Base-by-base conservation (phyloP, 2,797 vertebrate species). In the Crossoptilon crossoptilon region DNA sequence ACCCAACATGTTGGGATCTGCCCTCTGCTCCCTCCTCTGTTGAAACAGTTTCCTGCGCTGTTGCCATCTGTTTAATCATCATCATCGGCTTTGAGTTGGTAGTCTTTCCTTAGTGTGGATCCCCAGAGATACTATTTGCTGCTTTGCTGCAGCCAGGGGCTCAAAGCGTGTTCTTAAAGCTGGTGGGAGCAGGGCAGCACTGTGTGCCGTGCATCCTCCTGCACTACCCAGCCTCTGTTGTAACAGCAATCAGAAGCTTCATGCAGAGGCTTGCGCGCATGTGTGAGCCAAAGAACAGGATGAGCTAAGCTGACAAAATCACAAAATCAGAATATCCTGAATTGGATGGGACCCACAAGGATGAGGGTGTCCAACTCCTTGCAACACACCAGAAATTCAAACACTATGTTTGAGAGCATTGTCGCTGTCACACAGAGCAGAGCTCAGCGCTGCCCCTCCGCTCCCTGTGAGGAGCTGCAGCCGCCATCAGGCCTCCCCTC, bases 1-100 rank as follows among this genome's bases (percentile, higher is more conserved):
- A 23, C 53, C 23, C 14, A 4, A 9, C 93, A 1, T 93, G 96
- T 94, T 87, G 73, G 88, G 93, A 96, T 94, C 90, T 96, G 96
- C 68, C 91, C 18, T 33, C 18, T 44, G 73, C 92, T 29, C 3
- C 88, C 94, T 92, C 64, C 74, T 73, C 81, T 79, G 81, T 41
- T 67, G 62, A 89, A 89, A 93, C 72, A 72, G 74, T 66, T 96
- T 91, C 92, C 94, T 87, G 51, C 11, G 58, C 87, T 94, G 26
- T 74, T 63, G 59, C 58, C 39, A 29, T 82, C 67, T n/a, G 66
- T 67, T 90, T 87, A 55, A 77, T 77, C 81, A 76, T 86, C 81
- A 74, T 84, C 11, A 0, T 70, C 71, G 0, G 0, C 59, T 58
- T 12, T 43, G 73, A 63, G 70, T 3, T 59, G 49, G 48, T 58